Percentiles rank a stretch among this genome's conserved stretches.
Conservation (phyloP, 2,113 vertebrate species). For the Lepisosteus oculatus region DNA sequence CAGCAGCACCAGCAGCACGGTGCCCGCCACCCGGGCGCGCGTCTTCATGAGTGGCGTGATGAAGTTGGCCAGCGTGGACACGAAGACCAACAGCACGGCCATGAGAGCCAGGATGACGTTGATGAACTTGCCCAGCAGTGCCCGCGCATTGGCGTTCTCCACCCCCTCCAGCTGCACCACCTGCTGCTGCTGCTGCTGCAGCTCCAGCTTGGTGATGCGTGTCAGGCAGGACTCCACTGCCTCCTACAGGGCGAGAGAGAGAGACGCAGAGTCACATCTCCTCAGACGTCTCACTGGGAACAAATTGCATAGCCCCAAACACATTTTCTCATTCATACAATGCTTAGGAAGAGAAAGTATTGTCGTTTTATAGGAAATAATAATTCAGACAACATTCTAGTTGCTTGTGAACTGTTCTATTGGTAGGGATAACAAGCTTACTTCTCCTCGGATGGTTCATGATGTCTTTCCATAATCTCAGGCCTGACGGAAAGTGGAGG, state of each 20-base stretch:
- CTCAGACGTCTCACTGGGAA: too few species aligned
- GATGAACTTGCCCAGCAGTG: slow-evolving; percentile 96
- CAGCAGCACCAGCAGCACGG: slow-evolving; percentile 78
- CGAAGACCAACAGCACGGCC: slow-evolving; percentile 96
- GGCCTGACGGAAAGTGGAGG: too few species aligned
- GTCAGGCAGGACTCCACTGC: slow-evolving; percentile 96
- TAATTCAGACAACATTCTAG: too few species aligned
- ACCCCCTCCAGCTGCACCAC: slow-evolving; percentile 96
- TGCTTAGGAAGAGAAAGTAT: too few species aligned
- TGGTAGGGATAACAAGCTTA: too few species aligned
- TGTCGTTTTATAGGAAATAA: too few species aligned
- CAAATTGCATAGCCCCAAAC: too few species aligned
- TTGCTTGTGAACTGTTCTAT: too few species aligned
- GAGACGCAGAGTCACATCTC: background rate
- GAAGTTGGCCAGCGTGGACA: slow-evolving; percentile 96
- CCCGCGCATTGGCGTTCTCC: slow-evolving; percentile 93
- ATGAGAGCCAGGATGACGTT: slow-evolving; percentile 95
- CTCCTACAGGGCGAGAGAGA: slow-evolving; percentile 64
- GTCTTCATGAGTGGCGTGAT: slow-evolving; percentile 98
- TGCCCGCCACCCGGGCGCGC: slow-evolving; percentile 81
- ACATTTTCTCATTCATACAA: too few species aligned
- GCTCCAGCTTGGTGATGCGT: slow-evolving; percentile 91
- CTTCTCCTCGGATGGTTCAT: too few species aligned
- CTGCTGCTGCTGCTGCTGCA: slow-evolving; percentile 98
- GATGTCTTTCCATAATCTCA: too few species aligned